phyloP scores from a whole-genome alignment of 2,888 invertebrate genomes.

The Peribatodes rhomboidaria region DNA sequence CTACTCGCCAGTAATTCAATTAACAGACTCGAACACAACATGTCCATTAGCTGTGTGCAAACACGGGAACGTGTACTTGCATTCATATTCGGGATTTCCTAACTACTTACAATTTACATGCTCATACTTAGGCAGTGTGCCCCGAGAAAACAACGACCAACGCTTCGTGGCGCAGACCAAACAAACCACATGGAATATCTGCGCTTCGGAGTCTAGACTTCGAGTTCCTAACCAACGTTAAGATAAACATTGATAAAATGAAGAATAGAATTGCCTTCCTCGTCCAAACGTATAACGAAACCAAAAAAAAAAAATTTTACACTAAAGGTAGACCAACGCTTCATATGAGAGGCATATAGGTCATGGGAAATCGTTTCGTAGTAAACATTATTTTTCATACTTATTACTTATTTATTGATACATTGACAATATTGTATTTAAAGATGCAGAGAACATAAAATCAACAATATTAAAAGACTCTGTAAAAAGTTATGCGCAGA shows the following conservation, averaged over 20 bases:
- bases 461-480: neutral
- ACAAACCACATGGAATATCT: neutral
- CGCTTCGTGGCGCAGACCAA: neutral
- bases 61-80: conserved; percentile 54
- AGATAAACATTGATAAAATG: neutral
- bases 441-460: no score
- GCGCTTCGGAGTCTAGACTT: conserved; percentile 11
- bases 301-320: neutral
- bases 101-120: conserved; percentile 1
- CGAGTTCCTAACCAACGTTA: neutral
- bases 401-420: neutral
- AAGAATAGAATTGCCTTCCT: no score
- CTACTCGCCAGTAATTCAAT: conserved; percentile 76
- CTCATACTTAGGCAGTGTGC: conserved; percentile 7
- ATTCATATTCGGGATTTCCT: conserved; percentile 48
- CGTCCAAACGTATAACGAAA: no score
- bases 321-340: no score
- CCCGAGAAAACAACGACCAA: conserved; percentile 3
- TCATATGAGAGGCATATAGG: no score
- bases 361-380: no score
- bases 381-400: neutral
- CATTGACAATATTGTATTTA: no score
- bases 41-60: conserved; percentile 77
- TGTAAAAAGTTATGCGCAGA: no score
- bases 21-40: conserved; percentile 77